Percentiles rank a stretch among this genome's conserved stretches.
Evolutionary conservation across 2,888 invertebrate species (phyloP).

Genomic region (Ryuthela nishihirai): DNA sequence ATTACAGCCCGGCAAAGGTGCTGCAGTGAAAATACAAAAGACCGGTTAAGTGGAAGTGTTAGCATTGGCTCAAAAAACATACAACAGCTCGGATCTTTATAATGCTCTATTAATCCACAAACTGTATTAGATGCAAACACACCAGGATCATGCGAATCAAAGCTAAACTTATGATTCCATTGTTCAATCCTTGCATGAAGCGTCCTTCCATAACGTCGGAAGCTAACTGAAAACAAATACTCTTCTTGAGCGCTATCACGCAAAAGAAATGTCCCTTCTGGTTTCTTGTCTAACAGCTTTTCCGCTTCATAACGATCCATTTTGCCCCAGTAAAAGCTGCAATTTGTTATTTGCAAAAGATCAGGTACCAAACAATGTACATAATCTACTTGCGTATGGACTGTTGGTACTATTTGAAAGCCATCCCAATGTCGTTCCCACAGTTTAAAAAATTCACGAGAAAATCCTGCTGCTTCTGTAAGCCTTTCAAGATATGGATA

Average conservation of each 20-base stretch:
- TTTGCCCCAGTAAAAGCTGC: slow-evolving; percentile 96
- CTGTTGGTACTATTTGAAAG: slow-evolving; percentile 8
- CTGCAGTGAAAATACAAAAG: slow-evolving; percentile 82
- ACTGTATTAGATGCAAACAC: slow-evolving; percentile 90
- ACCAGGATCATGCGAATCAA: slow-evolving; percentile 96
- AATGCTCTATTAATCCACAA: slow-evolving; percentile 71
- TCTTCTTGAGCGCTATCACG: slow-evolving; percentile 97
- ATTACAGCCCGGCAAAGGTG: slow-evolving; percentile 84
- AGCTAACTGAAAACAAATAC: slow-evolving; percentile 93
- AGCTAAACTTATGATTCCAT: slow-evolving; percentile 88
- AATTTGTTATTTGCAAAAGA: slow-evolving; percentile 79
- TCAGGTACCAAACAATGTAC: slow-evolving; percentile 95
- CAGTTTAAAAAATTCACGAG: neutral
- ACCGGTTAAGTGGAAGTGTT: slow-evolving; percentile 82
- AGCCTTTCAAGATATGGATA: neutral
- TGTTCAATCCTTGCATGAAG: slow-evolving; percentile 95
- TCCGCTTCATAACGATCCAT: slow-evolving; percentile 87
- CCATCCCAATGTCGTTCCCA: neutral
- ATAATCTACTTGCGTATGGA: slow-evolving; percentile 75
- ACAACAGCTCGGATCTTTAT: slow-evolving; percentile 90
- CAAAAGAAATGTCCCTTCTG: slow-evolving; percentile 92
- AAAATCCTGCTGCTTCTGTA: neutral
- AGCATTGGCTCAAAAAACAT: slow-evolving; percentile 99
- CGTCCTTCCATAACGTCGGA: slow-evolving; percentile 90
- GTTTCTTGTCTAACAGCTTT: slow-evolving; percentile 81